Evolutionary conservation across 2,113 vertebrate genomes (phyloP).

Genomic region (Mesitornis unicolor): DNA sequence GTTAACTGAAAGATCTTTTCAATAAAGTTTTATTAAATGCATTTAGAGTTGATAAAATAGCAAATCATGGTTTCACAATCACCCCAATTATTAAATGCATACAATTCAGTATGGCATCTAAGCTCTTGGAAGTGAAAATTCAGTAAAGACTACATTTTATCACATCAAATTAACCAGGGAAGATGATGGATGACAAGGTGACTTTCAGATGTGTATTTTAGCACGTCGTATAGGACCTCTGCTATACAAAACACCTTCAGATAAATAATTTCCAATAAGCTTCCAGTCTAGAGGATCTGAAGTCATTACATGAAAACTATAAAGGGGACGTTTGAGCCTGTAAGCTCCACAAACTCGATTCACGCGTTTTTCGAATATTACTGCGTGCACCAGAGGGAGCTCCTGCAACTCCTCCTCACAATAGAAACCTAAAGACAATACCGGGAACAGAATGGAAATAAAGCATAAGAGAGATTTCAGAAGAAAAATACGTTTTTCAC

Average conservation of each 20-base stretch:
- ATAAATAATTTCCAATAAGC: not conserved
- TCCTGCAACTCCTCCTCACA: slow-evolving; percentile 35
- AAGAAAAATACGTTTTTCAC: not conserved
- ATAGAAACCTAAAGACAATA: not conserved
- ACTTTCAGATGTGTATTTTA: not conserved
- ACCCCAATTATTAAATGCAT: not conserved
- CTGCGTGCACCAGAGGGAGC: slow-evolving; percentile 67
- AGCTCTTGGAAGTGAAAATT: not conserved
- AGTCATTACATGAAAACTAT: not conserved
- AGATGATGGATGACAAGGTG: not conserved
- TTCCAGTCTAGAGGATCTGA: not conserved
- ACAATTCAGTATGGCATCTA: not conserved
- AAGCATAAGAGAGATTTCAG: not conserved
- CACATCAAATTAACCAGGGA: not conserved
- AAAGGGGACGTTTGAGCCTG: not conserved
- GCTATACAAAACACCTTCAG: not conserved
- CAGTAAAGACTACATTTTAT: not conserved
- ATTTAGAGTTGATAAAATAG: not conserved
- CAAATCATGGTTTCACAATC: not conserved
- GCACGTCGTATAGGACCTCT: not conserved
- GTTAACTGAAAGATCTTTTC: not conserved
- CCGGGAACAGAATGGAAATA: not conserved
- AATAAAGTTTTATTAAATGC: not conserved
- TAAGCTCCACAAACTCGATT: not conserved
- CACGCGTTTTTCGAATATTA: not conserved